phyloP scores from a whole-genome alignment of 2,797 vertebrate species.

The Crenichthys baileyi region DNA sequence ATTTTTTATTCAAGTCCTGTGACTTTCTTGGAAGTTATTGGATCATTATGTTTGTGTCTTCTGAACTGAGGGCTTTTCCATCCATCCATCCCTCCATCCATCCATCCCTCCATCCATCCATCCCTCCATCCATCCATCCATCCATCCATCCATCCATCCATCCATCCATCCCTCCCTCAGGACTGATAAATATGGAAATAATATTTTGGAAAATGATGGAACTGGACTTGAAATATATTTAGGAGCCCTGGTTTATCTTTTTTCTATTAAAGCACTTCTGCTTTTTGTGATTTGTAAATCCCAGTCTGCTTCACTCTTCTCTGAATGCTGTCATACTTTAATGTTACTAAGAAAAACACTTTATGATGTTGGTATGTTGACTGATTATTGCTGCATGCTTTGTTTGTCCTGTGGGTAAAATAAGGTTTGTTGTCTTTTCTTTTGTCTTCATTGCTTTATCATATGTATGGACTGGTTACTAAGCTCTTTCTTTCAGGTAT shows the following conservation, averaged over 20 bases:
- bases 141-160: not conserved
- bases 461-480: not conserved
- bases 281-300: not conserved
- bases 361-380: not conserved
- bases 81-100: not conserved
- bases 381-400: not conserved
- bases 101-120: not conserved
- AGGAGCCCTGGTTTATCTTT: not conserved
- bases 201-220: not conserved
- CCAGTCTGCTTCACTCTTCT: not conserved
- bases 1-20: slow-evolving; percentile 48
- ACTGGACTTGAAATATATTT: not conserved
- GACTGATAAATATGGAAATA: not conserved
- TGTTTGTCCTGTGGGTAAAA: not conserved
- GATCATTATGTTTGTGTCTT: slow-evolving; percentile 31
- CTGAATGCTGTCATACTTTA: slow-evolving; percentile 9
- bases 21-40: slow-evolving; percentile 46
- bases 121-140: not conserved
- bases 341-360: not conserved
- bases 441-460: not conserved
- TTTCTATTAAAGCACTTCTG: not conserved
- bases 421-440: not conserved
- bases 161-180: not conserved
- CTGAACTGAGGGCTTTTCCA: slow-evolving; percentile 4
- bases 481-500: not conserved